Base-by-base conservation (phyloP, 2,113 vertebrate species). In the Hydrolagus affinis region DNA sequence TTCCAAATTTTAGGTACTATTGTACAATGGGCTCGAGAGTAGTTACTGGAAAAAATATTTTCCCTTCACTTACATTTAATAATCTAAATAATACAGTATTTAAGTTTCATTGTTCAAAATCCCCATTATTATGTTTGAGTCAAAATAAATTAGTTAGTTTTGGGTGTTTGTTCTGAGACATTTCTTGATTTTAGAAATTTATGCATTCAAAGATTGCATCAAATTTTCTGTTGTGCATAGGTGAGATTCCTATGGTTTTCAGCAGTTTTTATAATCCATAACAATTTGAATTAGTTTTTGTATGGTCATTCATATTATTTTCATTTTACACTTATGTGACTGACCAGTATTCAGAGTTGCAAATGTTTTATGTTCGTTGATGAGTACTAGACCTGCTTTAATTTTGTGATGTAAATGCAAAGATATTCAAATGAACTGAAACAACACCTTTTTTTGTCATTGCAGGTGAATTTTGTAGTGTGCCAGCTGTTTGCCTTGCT, bases 401-500 rank as follows among this genome's bases (percentile, higher is more conserved):
- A 9, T 44, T 75, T 28, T 62, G 23, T 59, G 57, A 11, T 9
- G 25, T 28, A 72, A 64, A 77, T 77, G 69, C 64, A 64, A 14
- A 62, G n/a, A 64, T 80, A 64, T 21, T 25, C 3, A 19, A 73
- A 15, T 19, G 62, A 23, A 83, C 15, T 80, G 21, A 30, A 30
- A 25, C 62, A 21, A 85, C 64, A 86, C 59, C 88, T 28, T 88
- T 28, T 88, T 87, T 86, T 87, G 73, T 88, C 85, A 83, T 69
- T 87, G 28, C 94, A 99, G 98, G 97, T 99, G 86, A 98, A 98
- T 93, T 99, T 99, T 89, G 98, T 99, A 92, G 97, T 95, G 87
- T 96, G 97, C 91, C 98, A 98, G 92, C 93, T 99, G 87, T 97
- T 97, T 88, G 98, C 97, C 90, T 95, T 99, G 93, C 91, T 98